Conservation (phyloP, 2,113 vertebrate species). For the Aptenodytes forsteri region DNA sequence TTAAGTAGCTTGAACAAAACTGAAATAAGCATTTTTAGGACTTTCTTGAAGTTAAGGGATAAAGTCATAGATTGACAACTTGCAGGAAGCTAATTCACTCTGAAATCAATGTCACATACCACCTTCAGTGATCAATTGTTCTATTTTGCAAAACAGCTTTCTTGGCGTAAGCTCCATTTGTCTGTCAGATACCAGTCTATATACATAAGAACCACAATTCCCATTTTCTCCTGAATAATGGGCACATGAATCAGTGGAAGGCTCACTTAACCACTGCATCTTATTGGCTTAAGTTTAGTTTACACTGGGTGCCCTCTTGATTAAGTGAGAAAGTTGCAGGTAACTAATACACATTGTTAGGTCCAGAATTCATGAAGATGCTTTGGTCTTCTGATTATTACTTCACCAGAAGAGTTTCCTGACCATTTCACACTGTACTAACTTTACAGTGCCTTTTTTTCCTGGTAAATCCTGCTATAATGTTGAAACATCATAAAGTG, state of each 20-base stretch:
- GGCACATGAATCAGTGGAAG: neutral
- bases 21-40: neutral
- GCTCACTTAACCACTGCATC: neutral
- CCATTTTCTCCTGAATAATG: neutral
- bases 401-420: neutral
- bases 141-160: fast-evolving
- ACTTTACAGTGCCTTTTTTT: neutral
- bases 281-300: neutral
- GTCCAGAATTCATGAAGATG: neutral
- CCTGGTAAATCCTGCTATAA: neutral
- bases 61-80: neutral
- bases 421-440: neutral
- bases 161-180: neutral
- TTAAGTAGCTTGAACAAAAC: neutral
- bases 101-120: fast-evolving
- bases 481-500: neutral
- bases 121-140: neutral
- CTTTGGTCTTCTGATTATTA: neutral
- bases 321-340: neutral
- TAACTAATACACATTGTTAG: neutral
- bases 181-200: neutral
- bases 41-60: neutral
- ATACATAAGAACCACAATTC: fast-evolving
- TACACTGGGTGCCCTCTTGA: neutral
- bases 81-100: neutral